A percentile compares a stretch with the other conserved stretches of the same genome.
These are phyloP conservation scores for Mionectes olivaceus DNA, from an alignment of 2,797 vertebrate genomes.

Conservation along the genomic window DNA sequence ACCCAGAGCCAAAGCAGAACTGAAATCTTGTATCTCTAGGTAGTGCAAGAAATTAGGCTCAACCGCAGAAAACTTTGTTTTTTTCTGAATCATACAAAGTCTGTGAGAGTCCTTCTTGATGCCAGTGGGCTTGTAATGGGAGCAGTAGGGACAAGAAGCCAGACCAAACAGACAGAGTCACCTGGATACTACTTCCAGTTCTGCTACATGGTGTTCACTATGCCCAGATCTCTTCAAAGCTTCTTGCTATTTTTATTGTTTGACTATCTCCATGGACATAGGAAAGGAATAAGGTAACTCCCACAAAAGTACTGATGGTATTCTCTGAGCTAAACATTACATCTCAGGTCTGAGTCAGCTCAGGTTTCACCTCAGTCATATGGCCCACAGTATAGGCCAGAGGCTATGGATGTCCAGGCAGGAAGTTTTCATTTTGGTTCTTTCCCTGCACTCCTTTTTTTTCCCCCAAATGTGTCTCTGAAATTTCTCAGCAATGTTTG, in stretches of 20 bases:
- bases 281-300: background rate
- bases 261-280: background rate
- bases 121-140: background rate
- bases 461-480: background rate
- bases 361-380: background rate
- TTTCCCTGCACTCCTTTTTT: background rate
- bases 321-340: background rate
- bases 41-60: background rate
- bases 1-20: background rate
- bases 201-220: background rate
- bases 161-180: background rate
- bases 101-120: background rate
- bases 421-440: background rate
- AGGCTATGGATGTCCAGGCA: background rate
- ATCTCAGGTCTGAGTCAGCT: background rate
- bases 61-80: background rate
- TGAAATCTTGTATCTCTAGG: background rate
- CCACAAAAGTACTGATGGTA: background rate
- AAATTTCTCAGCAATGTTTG: background rate
- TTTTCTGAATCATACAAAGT: background rate
- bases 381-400: background rate
- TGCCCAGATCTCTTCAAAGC: background rate
- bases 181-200: background rate
- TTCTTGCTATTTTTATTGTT: background rate
- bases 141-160: background rate